phyloP scores from a whole-genome alignment of 2,888 invertebrate genomes.

The Drosophila tripunctata region DNA sequence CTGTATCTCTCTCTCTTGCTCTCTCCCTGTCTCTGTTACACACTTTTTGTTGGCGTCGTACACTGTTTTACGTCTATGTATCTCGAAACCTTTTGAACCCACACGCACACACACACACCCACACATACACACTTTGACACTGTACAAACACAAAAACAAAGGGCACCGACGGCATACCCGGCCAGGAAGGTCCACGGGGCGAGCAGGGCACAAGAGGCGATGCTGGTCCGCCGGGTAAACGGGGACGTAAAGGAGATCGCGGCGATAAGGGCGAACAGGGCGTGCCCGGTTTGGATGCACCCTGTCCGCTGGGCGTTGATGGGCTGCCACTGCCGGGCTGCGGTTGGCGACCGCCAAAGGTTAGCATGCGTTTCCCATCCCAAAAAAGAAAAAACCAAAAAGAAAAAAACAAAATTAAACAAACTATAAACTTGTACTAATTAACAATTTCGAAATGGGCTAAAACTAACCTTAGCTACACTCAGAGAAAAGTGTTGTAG shows the following conservation, averaged over 20 bases:
- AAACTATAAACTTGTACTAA: conserved; percentile 26
- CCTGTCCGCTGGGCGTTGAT: conserved; percentile 98
- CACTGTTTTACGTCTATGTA: conserved; percentile 45
- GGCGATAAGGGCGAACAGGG: conserved; percentile 98
- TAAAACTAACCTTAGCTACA: neutral
- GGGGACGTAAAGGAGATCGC: conserved; percentile 95
- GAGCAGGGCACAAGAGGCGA: conserved; percentile 94
- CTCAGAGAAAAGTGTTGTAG: neutral
- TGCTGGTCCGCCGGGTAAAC: conserved; percentile 92
- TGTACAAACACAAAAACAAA: conserved; percentile 76
- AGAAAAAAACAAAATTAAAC: too few relatives aligned
- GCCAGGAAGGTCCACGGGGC: conserved; percentile 95
- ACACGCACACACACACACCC: conserved; percentile 14
- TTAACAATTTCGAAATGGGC: conserved; percentile 18
- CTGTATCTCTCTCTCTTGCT: conserved; percentile 29
- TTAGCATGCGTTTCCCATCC: conserved; percentile 83
- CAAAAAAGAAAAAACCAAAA: too few relatives aligned
- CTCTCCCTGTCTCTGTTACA: conserved; percentile 21
- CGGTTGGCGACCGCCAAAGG: conserved; percentile 96
- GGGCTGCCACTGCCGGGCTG: conserved; percentile 98
- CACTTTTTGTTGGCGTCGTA: conserved; percentile 52
- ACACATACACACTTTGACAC: conserved; percentile 18
- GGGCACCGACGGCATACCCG: conserved; percentile 97
- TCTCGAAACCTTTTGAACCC: conserved; percentile 16
- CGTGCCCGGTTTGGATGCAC: conserved; percentile 98